A percentile compares a stretch with the other conserved stretches of the same genome.
phyloP scores from a whole-genome alignment of 2,888 invertebrate genomes.

The Julus scandinavius region DNA sequence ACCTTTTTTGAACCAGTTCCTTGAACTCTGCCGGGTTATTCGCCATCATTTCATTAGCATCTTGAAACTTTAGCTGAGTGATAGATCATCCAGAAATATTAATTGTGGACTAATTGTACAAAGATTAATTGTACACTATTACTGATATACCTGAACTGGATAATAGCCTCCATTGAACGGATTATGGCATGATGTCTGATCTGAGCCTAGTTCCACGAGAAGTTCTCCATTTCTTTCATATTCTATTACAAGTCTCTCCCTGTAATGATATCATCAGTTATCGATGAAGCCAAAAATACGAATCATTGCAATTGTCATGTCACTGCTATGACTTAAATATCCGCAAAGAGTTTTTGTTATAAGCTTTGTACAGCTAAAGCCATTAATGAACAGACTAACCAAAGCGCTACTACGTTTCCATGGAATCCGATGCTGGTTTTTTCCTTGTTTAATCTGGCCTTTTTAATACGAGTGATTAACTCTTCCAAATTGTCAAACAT shows the following conservation, averaged over 20 bases:
- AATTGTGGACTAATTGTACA: background rate
- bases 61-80: conserved; percentile 66
- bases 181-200: conserved; percentile 74
- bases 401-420: conserved; percentile 71
- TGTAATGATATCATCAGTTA: background rate
- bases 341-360: background rate
- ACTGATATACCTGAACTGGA: conserved; percentile 68
- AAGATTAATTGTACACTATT: too few species aligned
- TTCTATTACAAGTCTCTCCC: conserved; percentile 70
- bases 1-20: conserved; percentile 70
- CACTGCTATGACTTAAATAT: background rate
- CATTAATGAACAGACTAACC: conserved; percentile 64
- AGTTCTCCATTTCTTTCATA: conserved; percentile 69
- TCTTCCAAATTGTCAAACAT: conserved; percentile 67
- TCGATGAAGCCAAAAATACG: background rate
- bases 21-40: conserved; percentile 69
- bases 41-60: conserved; percentile 69
- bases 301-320: background rate
- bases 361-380: background rate
- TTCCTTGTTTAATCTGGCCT: conserved; percentile 62
- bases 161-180: conserved; percentile 73
- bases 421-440: conserved; percentile 71
- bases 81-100: background rate
- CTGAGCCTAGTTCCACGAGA: conserved; percentile 72
- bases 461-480: conserved; percentile 65